Base-by-base conservation (phyloP, 2,797 vertebrate genomes). In the Siniperca obscura region DNA sequence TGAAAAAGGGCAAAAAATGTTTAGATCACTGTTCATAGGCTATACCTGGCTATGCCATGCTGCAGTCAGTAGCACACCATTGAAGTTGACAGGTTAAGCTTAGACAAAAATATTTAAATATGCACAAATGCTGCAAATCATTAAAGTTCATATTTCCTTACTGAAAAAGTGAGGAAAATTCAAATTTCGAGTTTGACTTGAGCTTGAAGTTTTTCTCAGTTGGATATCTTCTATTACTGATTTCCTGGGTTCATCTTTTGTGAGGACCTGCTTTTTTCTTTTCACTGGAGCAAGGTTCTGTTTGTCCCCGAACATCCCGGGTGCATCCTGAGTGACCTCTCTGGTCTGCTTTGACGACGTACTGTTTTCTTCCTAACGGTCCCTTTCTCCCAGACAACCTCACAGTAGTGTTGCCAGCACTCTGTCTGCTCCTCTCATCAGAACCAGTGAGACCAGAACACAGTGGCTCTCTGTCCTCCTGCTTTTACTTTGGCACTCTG, bases 391-490 rank as follows among this genome's bases (percentile, higher is more conserved):
- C 72, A 88, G 84, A 90, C 82, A 70, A 75, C 77, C 81, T 81
- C 73, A 83, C 69, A 74, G 78, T 84, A 78, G 74, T 61, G 53
- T 77, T 92, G 94, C 93, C 94, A 94, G 85, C 61, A 0, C 90
- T 76, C 83, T 84, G 90, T 93, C 93, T 94, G 94, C 81, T 94
- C 89, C 87, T 84, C 93, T 94, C 93, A 94, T 95, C 92, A 94
- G 81, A 92, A 85, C 76, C 78, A 57, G 71, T 21, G 60, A 88
- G 80, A 83, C 81, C 80, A 86, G 83, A 89, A 84, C 85, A 92
- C 83, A 93, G 90, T 70, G 56, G 19, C 70, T 78, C 88, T 92
- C 88, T 92, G 90, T 94, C 88, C 86, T 90, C 78, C 72, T 70
- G 83, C 76, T 86, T 85, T 87, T 77, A 87, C 81, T 92, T 86